Conservation (phyloP, 2,113 vertebrate genomes). For the Sander lucioperca region DNA sequence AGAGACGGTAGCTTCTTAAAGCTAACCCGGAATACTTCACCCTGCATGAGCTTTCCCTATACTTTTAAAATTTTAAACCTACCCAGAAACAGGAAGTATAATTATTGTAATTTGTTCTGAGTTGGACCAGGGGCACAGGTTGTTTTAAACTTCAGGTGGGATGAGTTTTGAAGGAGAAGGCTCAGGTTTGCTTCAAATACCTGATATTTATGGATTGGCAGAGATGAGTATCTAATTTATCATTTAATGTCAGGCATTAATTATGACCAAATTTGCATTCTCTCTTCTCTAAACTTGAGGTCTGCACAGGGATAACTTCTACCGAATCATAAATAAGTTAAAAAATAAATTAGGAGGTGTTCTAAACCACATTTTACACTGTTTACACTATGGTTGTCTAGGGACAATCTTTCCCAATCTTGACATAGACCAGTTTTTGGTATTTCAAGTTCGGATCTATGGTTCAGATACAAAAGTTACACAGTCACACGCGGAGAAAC, state of each 20-base stretch:
- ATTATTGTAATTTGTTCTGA: background rate
- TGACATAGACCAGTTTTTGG: background rate
- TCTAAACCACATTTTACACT: background rate
- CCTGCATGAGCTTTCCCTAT: constrained; percentile 35
- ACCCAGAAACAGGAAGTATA: background rate
- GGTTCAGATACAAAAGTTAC: background rate
- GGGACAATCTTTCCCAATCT: background rate
- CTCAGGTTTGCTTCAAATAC: background rate
- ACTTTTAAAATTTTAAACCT: constrained; percentile 24
- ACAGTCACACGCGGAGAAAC: background rate
- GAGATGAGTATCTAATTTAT: background rate
- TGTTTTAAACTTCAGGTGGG: background rate
- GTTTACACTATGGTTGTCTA: background rate
- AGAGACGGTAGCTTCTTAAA: constrained; percentile 69
- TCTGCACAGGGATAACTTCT: background rate
- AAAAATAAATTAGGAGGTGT: background rate
- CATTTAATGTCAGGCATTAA: background rate
- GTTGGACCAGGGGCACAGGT: background rate
- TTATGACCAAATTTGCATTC: background rate
- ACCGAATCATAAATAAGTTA: background rate
- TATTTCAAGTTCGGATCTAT: constrained; percentile 1
- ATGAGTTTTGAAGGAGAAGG: background rate
- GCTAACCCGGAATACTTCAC: constrained; percentile 29
- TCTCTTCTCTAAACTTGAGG: too few relatives aligned
- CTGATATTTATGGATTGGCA: background rate